These are phyloP conservation scores for Tiphia femorata DNA, from an alignment of 2,888 invertebrate genomes.

Conservation along the genomic window DNA sequence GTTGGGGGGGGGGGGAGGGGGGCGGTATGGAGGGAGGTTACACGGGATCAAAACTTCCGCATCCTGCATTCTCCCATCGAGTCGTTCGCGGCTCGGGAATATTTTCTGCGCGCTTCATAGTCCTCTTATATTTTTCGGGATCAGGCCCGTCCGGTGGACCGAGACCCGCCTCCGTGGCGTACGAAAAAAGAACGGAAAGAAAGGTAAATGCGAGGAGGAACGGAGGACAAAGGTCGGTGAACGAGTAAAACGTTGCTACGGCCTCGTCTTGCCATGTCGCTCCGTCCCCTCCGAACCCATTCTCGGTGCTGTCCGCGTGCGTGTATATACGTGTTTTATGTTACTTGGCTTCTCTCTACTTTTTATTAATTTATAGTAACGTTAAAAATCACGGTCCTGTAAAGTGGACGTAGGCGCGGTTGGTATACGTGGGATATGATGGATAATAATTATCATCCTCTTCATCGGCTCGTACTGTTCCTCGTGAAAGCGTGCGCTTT, in stretches of 20 bases:
- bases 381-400: slow-evolving; percentile 42
- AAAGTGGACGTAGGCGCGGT: slow-evolving; percentile 46
- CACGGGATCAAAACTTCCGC: slow-evolving; percentile 6
- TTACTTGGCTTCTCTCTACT: slow-evolving; percentile 15
- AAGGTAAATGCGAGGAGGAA: too few species aligned
- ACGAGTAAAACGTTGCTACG: too few species aligned
- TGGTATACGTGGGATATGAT: slow-evolving; percentile 42
- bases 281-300: neutral
- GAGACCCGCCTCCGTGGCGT: too few species aligned
- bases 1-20: too few species aligned
- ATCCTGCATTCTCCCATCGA: slow-evolving; percentile 8
- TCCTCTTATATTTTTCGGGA: neutral
- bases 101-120: slow-evolving; percentile 8
- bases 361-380: slow-evolving; percentile 31
- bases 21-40: too few species aligned
- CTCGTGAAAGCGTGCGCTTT: too few species aligned
- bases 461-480: neutral
- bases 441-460: slow-evolving; percentile 27
- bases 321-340: too few species aligned
- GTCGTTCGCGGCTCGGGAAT: slow-evolving; percentile 26
- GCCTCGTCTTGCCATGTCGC: too few species aligned
- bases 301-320: neutral
- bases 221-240: too few species aligned
- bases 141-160: too few species aligned
- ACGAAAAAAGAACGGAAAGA: too few species aligned